Evolutionary conservation across 1,140 invertebrate species (phyloP), one percentile per base, ranked within the genome.

Genomic region (Lepidostoma basale): DNA sequence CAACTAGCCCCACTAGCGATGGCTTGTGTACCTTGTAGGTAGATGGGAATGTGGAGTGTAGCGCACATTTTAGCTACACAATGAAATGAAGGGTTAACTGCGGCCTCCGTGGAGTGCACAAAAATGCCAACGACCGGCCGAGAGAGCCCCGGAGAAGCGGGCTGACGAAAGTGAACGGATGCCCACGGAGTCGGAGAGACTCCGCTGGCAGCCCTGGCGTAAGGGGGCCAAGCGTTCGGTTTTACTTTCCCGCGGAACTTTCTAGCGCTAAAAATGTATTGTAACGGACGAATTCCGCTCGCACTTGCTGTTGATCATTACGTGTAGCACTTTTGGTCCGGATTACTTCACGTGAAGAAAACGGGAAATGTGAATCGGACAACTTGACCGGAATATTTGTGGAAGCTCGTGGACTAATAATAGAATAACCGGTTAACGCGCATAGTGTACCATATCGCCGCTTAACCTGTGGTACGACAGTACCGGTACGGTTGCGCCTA

Each of bases 181-280:
- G 30, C 30, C 6, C 30, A 12, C 5, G 5, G 30, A n/a, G n/a
- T n/a, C n/a, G n/a, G n/a, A n/a, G n/a, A n/a, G n/a, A n/a, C n/a
- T n/a, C n/a, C n/a, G n/a, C n/a, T 45, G 20, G 39, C 36, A 60
- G 39, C 56, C 36, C 56, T 40, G 56, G 1, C 28, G 25, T 42
- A 22, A 60, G 22, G 39, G 56, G 39, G 56, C 18, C 52, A 20
- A 14, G 52, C n/a, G 42, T 60, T 60, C 56, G 23, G 56, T 60
- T 60, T 60, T 60, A 60, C 56, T 60, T 60, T 60, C 56, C 56
- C 56, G 56, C 39, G 25, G 6, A 60, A 60, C 56, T 60, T 60
- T 60, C 36, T 60, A 60, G 33, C 33, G 56, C 56, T 42, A 42
- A 60, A 42, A 56, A 56, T 23, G 20, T 14, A 60, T 60, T 40